Evolutionary conservation across 1,140 invertebrate genomes (phyloP).

Genomic region (Drosophila nikananu): DNA sequence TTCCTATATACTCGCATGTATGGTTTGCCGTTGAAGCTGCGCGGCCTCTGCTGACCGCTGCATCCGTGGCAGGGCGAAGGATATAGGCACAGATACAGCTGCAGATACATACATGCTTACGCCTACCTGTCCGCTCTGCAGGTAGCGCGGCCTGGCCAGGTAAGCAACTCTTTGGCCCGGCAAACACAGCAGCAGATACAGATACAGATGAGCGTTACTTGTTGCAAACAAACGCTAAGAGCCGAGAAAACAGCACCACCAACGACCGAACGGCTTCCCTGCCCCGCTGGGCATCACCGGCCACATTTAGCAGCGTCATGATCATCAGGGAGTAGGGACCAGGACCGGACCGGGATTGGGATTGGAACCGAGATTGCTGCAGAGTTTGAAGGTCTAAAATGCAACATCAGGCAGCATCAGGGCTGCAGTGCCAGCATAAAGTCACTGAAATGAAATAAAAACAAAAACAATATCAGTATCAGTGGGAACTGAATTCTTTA

Average conservation of each 20-base stretch:
- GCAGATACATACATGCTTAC: conserved; percentile 62
- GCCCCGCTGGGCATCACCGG: conserved; percentile 50
- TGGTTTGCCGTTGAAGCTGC: conserved; percentile 60
- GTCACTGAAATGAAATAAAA: not conserved
- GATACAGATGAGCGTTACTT: conserved; percentile 74
- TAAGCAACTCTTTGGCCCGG: conserved; percentile 68
- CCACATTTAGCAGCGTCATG: conserved; percentile 73
- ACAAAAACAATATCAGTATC: not conserved
- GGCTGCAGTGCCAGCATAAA: conserved; percentile 1
- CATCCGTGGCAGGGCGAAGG: conserved; percentile 55
- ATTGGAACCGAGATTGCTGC: conserved; percentile 41
- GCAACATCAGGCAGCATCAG: conserved; percentile 41
- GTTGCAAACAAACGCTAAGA: conserved; percentile 75
- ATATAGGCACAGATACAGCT: conserved; percentile 50
- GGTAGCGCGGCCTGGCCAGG: conserved; percentile 65
- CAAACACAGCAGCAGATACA: conserved; percentile 56
- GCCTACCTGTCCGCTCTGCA: conserved; percentile 77
- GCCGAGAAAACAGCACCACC: conserved; percentile 38
- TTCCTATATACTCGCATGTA: conserved; percentile 21
- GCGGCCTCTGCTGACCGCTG: conserved; percentile 62
- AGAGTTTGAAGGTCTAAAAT: conserved; percentile 30
- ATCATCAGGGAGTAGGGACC: conserved; percentile 56
- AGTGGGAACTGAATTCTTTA: too few relatives aligned
- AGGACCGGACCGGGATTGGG: conserved; percentile 35
- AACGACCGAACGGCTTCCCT: conserved; percentile 52